Evolutionary conservation across 1,140 invertebrate genomes (phyloP).

Genomic region (Saccostrea echinata): DNA sequence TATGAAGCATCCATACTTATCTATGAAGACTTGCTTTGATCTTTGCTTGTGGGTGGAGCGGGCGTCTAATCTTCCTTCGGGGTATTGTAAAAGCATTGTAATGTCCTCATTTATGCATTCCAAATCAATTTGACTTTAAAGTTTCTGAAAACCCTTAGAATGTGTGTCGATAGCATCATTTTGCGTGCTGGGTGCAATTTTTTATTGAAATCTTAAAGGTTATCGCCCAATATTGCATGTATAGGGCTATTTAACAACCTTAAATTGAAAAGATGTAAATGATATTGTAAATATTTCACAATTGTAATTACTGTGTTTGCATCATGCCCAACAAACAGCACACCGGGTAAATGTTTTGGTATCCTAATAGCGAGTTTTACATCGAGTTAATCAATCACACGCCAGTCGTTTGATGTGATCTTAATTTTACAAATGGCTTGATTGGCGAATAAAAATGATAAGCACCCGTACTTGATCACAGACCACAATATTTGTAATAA

Average conservation of each 20-base stretch:
- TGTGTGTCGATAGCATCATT: not conserved
- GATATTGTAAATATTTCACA: conserved; percentile 11
- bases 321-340: not conserved
- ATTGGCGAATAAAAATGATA: conserved; percentile 25
- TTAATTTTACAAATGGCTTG: conserved; percentile 35
- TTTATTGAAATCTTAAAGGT: not conserved
- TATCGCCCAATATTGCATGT: not conserved
- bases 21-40: too few relatives aligned
- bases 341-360: conserved; percentile 27
- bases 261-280: not conserved
- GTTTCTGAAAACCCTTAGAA: not conserved
- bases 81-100: too few relatives aligned
- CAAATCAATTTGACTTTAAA: too few relatives aligned
- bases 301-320: not conserved
- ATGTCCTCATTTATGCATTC: too few relatives aligned
- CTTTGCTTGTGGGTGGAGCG: too few relatives aligned
- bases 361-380: not conserved
- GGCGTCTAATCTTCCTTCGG: too few relatives aligned
- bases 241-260: not conserved
- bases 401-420: conserved; percentile 18
- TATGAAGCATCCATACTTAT: too few relatives aligned
- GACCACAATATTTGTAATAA: not conserved
- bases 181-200: not conserved
- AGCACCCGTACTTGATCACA: not conserved
- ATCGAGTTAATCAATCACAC: not conserved